These are phyloP conservation scores for Myxocyprinus asiaticus DNA, from an alignment of 2,113 vertebrate genomes.

Conservation along the genomic window DNA sequence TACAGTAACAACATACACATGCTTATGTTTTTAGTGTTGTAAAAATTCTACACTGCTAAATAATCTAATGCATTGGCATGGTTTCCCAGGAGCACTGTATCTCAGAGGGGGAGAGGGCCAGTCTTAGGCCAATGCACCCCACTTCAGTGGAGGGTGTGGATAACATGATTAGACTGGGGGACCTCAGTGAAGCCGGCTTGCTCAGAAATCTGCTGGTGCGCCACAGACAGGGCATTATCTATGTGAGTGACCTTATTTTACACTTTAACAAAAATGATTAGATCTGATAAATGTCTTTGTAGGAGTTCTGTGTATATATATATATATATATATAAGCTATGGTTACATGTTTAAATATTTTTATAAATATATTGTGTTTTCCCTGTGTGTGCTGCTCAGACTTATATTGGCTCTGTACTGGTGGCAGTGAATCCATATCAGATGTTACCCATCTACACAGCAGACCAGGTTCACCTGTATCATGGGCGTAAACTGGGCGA, in stretches of 20 bases:
- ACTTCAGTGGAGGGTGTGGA: conserved; percentile 86
- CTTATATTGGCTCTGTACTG: conserved; percentile 89
- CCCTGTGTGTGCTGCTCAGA: conserved; percentile 67
- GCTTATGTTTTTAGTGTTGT: too few species aligned
- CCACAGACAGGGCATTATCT: conserved; percentile 84
- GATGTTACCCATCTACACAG: conserved; percentile 83
- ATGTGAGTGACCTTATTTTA: conserved; percentile 77
- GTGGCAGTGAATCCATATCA: conserved; percentile 92
- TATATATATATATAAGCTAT: neutral
- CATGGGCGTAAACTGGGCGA: conserved; percentile 80
- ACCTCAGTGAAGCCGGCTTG: conserved; percentile 88
- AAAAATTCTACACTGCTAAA: too few species aligned
- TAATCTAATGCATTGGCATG: neutral
- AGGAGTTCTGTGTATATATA: too few species aligned
- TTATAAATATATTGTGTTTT: neutral
- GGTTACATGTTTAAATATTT: too few species aligned
- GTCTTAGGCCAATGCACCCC: conserved; percentile 85
- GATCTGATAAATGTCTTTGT: too few species aligned
- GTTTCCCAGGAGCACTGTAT: conserved; percentile 80
- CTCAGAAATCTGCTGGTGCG: conserved; percentile 89
- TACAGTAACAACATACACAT: too few species aligned
- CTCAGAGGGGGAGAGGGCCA: conserved; percentile 62
- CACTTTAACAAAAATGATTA: neutral
- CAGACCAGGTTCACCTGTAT: conserved; percentile 83
- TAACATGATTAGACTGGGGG: conserved; percentile 91